Evolutionary conservation across 2,888 invertebrate genomes (phyloP).

Genomic region (Trachelus troglodyta): DNA sequence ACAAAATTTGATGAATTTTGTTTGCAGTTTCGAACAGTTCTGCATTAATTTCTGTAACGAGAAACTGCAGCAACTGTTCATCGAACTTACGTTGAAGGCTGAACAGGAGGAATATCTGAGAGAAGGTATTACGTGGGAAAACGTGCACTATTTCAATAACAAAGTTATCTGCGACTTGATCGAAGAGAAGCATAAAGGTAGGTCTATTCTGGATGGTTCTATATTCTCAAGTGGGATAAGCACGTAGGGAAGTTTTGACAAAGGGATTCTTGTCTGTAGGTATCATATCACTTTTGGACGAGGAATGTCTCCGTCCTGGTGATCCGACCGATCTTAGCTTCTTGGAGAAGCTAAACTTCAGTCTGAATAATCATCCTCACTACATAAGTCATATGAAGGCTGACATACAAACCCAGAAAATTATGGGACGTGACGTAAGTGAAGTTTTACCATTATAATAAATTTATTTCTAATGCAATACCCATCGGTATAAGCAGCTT

Average conservation of each 20-base stretch:
- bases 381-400: constrained; percentile 86
- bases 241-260: constrained; percentile 1
- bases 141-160: constrained; percentile 91
- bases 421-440: constrained; percentile 84
- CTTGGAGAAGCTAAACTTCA: constrained; percentile 81
- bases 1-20: not conserved
- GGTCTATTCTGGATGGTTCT: constrained; percentile 2
- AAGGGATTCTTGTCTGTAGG: constrained; percentile 66
- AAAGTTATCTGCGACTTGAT: constrained; percentile 93
- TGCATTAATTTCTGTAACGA: constrained; percentile 97
- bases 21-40: constrained; percentile 84
- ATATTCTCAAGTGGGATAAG: constrained; percentile 4
- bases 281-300: constrained; percentile 87
- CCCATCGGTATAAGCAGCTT: not conserved
- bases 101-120: constrained; percentile 93
- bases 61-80: constrained; percentile 93
- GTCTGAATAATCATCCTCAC: constrained; percentile 81
- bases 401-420: constrained; percentile 82
- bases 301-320: constrained; percentile 92
- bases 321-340: constrained; percentile 86
- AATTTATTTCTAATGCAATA: not conserved
- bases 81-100: constrained; percentile 88
- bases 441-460: constrained; percentile 10
- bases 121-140: constrained; percentile 93
- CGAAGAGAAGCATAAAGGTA: constrained; percentile 88